Evolutionary conservation across 2,797 vertebrate genomes (phyloP), one percentile per base, ranked within the genome.

Genomic region (Aphelocoma californica): DNA sequence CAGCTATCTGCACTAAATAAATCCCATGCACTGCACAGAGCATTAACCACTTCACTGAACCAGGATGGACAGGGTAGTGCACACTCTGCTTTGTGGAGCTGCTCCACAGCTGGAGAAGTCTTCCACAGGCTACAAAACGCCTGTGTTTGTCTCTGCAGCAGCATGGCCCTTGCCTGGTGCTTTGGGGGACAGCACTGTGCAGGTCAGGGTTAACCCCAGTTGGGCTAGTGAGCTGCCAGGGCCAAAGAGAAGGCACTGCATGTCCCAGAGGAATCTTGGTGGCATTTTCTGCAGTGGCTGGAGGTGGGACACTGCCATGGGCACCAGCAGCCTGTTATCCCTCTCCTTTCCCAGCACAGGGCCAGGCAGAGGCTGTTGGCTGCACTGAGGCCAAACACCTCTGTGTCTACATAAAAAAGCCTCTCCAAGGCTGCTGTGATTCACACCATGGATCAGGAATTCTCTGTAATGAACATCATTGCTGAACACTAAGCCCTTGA

Each of bases 1-100:
- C 66, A 9, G 94, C 86, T 85, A 54, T 92, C 87, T 51, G 88
- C 83, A 56, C 86, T 92, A 83, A 96, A 95, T 95, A 97, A 95
- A 87, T 92, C 92, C 95, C 70, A 31, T 51, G 80, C 50, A 14
- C 78, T 54, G 78, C 83, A 64, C 47, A 34, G 67, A 95, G 92
- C 91, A 70, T 89, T 89, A 95, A 96, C 87, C 25, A 16, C 70
- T 93, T 89, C 51, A 86, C 57, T 12, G 56, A 91, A 77, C 44
- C 12, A 3, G 38, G 26, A 8, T 48, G 79, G 82, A 90, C 58
- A 23, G 86, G 70, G 47, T 53, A 88, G 38, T 12, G 31, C 18
- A 11, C 0, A 8, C 47, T 65, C 28, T 62, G 50, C 42, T 56
- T 66, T 15, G 13, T 15, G 26, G 70, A 83, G 72, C 67, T 65